A percentile compares a stretch with the other conserved stretches of the same genome.
phyloP scores from a whole-genome alignment of 2,113 vertebrate species.

The Carassius carassius region DNA sequence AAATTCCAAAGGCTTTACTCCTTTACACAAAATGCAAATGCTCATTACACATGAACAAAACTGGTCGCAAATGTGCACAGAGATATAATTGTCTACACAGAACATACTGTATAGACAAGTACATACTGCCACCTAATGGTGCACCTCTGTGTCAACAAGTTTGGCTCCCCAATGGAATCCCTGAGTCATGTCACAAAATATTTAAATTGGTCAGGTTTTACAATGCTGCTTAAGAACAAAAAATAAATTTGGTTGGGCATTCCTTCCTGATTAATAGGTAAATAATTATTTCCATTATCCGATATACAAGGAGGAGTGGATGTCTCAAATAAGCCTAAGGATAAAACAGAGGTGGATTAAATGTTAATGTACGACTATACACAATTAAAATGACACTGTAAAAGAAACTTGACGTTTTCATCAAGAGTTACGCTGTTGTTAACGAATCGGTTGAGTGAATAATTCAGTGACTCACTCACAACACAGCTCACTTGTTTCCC shows the following conservation, averaged over 20 bases:
- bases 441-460: background rate
- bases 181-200: background rate
- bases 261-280: too few relatives aligned
- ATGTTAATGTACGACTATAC: background rate
- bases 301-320: background rate
- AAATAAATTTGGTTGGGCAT: too few relatives aligned
- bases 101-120: background rate
- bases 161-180: background rate
- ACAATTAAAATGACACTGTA: background rate
- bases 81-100: too few relatives aligned
- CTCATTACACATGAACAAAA: too few relatives aligned
- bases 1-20: too few relatives aligned
- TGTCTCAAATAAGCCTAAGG: background rate
- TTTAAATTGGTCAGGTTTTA: background rate
- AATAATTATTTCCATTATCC: too few relatives aligned
- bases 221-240: too few relatives aligned
- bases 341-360: background rate
- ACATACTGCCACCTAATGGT: conserved; percentile 20
- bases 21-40: too few relatives aligned
- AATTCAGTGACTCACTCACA: background rate
- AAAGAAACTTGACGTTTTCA: background rate
- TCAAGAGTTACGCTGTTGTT: background rate
- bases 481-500: too few relatives aligned
- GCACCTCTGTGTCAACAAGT: background rate
- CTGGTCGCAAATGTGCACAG: too few relatives aligned